These are phyloP conservation scores for Paramormyrops hopkinsi DNA, from an alignment of 2,797 vertebrate genomes.

Conservation along the genomic window DNA sequence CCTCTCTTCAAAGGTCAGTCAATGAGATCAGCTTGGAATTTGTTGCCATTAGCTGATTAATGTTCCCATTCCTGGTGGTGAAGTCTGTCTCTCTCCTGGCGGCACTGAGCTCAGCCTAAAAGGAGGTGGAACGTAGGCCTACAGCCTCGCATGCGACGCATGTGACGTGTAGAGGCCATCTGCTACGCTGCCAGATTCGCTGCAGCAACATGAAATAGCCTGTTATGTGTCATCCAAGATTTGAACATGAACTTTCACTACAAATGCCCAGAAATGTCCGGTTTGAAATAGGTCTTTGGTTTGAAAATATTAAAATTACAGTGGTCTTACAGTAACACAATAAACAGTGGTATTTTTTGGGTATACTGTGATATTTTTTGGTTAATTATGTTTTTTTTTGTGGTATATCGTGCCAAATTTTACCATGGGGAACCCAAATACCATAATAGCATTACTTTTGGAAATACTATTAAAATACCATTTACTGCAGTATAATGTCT, in stretches of 20 bases:
- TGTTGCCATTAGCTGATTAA: conserved; percentile 20
- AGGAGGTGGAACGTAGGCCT: background rate
- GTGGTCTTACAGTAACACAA: background rate
- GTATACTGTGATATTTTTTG: background rate
- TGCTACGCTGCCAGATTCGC: background rate
- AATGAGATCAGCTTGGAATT: background rate
- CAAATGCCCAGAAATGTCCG: background rate
- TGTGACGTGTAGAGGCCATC: background rate
- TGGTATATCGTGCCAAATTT: background rate
- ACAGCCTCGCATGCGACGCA: background rate
- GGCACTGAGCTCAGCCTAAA: background rate
- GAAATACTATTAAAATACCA: background rate
- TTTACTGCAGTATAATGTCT: background rate
- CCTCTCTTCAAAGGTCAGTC: conserved; percentile 12
- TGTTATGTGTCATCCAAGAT: background rate
- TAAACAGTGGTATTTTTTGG: background rate
- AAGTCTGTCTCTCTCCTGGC: background rate
- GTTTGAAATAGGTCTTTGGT: background rate
- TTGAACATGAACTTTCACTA: background rate
- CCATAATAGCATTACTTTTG: background rate
- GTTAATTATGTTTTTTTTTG: background rate
- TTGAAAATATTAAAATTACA: background rate
- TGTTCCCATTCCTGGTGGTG: background rate
- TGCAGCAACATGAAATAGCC: background rate
- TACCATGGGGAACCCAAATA: background rate